Percentiles rank a stretch among this genome's conserved stretches.
These are phyloP conservation scores for Diabrotica virgifera DNA, from an alignment of 1,140 invertebrate genomes.

Conservation along the genomic window DNA sequence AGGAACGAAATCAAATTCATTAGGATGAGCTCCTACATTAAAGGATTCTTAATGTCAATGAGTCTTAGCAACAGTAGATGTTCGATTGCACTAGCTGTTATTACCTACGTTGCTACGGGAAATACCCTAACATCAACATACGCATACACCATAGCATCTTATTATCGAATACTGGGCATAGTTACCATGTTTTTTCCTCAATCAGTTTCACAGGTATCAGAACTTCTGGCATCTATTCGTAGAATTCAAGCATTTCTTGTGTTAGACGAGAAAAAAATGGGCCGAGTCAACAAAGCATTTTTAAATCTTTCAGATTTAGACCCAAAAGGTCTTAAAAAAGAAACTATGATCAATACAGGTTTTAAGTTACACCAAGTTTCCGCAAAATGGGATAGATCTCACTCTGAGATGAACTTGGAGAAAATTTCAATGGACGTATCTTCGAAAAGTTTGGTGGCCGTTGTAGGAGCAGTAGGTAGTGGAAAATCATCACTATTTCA, in stretches of 20 bases:
- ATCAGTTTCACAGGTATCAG: conserved; percentile 56
- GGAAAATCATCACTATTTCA: conserved; percentile 80
- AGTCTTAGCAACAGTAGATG: conserved; percentile 70
- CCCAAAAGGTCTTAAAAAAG: neutral
- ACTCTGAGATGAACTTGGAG: conserved; percentile 56
- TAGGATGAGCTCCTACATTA: conserved; percentile 53
- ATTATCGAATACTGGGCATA: conserved; percentile 66
- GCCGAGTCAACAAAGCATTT: neutral
- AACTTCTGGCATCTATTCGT: conserved; percentile 63
- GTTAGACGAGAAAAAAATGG: conserved; percentile 32
- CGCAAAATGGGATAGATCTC: conserved; percentile 59
- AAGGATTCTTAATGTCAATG: conserved; percentile 68
- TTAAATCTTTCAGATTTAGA: too few species aligned
- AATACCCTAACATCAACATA: conserved; percentile 67
- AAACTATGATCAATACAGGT: conserved; percentile 27
- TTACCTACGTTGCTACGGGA: conserved; percentile 70
- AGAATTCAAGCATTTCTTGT: conserved; percentile 61
- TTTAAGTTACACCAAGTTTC: conserved; percentile 55
- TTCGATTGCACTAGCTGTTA: conserved; percentile 71
- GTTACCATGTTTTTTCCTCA: conserved; percentile 72
- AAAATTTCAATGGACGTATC: conserved; percentile 54
- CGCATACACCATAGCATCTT: conserved; percentile 69
- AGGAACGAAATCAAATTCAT: conserved; percentile 42
- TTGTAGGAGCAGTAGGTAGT: conserved; percentile 69
- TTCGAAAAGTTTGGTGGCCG: conserved; percentile 58